Evolutionary conservation across 2,113 vertebrate genomes (phyloP).

Genomic region (Erythrolamprus reginae): DNA sequence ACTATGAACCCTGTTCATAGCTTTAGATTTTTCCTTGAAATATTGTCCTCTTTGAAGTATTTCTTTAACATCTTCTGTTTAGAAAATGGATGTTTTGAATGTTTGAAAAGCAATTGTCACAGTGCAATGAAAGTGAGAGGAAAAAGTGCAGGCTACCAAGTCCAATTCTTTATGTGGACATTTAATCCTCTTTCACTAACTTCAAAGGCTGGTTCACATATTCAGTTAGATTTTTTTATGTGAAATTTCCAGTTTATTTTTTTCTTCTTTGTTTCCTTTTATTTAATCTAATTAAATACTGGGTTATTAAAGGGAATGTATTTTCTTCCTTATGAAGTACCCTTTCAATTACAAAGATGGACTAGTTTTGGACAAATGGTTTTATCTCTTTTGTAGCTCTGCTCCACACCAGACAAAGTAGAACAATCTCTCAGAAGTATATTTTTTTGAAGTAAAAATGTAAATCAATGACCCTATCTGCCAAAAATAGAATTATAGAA

Average conservation of each 20-base stretch:
- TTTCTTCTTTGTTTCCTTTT: not conserved
- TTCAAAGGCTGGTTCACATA: constrained; percentile 43
- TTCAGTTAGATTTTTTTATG: not conserved
- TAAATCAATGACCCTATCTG: fast-evolving
- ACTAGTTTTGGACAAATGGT: not conserved
- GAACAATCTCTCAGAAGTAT: not conserved
- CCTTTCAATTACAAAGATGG: constrained; percentile 11
- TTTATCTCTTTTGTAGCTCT: not conserved
- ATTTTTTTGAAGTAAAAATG: not conserved
- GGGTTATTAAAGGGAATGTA: constrained; percentile 18
- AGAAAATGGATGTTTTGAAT: constrained; percentile 37
- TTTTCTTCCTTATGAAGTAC: constrained; percentile 16
- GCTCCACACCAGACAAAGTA: not conserved
- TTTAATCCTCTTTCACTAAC: constrained; percentile 42
- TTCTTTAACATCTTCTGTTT: constrained; percentile 9
- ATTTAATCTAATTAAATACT: constrained; percentile 13
- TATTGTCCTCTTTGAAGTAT: constrained; percentile 32
- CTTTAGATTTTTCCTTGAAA: not conserved
- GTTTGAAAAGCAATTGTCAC: constrained; percentile 49
- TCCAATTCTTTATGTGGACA: constrained; percentile 41
- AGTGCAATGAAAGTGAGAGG: constrained; percentile 14
- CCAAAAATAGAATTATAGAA: not conserved
- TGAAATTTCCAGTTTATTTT: constrained; percentile 27
- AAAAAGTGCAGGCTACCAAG: constrained; percentile 39
- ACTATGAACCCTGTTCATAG: fast-evolving